phyloP scores from a whole-genome alignment of 2,888 invertebrate genomes.

The Pecten maximus region DNA sequence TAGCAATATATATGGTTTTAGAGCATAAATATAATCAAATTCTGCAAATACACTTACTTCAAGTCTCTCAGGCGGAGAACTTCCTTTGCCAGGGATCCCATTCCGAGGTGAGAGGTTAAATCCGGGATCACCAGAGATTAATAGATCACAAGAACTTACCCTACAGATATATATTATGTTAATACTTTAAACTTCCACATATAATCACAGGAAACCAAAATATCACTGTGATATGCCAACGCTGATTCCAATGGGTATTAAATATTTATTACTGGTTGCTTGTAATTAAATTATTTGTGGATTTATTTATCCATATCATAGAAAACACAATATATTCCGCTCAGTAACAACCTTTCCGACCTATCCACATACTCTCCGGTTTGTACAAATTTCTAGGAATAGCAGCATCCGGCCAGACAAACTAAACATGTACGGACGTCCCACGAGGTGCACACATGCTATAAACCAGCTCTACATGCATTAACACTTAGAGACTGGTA shows the following conservation, averaged over 20 bases:
- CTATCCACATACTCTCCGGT: constrained; percentile 1
- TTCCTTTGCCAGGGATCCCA: constrained; percentile 1
- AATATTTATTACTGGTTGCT: background rate
- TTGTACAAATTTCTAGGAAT: background rate
- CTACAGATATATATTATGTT: background rate
- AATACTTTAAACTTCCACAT: background rate
- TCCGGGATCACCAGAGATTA: background rate
- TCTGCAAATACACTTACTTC: background rate
- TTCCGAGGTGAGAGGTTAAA: constrained; percentile 4
- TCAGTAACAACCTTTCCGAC: background rate
- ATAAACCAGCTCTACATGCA: background rate
- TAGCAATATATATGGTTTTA: no score
- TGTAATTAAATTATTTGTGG: background rate
- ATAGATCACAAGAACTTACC: background rate
- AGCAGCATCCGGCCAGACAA: background rate
- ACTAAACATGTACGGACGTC: background rate
- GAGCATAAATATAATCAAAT: background rate
- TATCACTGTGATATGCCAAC: background rate
- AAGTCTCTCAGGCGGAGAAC: constrained; percentile 29
- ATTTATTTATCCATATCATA: background rate
- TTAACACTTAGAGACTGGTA: background rate
- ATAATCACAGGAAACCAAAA: background rate
- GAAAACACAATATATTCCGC: background rate
- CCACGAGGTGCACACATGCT: background rate
- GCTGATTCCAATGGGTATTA: background rate